Conservation (phyloP, 2,797 vertebrate genomes). For the Agapornis canus region DNA sequence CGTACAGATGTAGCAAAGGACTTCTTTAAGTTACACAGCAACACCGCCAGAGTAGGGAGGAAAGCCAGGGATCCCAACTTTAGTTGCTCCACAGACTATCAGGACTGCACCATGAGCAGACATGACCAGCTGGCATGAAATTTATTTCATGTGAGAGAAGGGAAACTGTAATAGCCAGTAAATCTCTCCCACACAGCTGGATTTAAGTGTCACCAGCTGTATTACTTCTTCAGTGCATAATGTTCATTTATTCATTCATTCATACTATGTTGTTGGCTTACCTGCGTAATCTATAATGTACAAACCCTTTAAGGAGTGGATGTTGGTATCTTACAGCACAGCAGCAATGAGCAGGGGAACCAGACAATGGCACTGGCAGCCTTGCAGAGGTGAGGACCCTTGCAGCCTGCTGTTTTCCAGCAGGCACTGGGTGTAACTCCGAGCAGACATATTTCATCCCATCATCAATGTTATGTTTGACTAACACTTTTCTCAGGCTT, state of each 20-base stretch:
- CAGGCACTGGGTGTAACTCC: not conserved
- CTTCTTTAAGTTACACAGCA: not conserved
- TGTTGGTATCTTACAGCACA: not conserved
- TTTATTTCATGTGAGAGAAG: not conserved
- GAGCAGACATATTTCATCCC: not conserved
- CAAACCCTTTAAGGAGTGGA: not conserved
- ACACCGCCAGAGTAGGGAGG: not conserved
- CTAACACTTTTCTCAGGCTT: not conserved
- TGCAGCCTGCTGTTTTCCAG: not conserved
- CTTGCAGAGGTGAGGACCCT: not conserved
- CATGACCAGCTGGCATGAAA: not conserved
- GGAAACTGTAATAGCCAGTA: not conserved
- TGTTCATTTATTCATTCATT: not conserved
- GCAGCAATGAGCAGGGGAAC: not conserved
- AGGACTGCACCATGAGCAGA: not conserved
- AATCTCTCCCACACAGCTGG: not conserved
- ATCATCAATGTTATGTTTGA: accelerated
- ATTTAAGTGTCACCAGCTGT: not conserved
- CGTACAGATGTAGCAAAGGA: not conserved
- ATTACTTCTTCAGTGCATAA: not conserved
- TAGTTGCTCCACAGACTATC: accelerated
- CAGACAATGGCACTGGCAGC: not conserved
- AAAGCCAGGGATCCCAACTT: not conserved
- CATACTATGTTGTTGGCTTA: not conserved
- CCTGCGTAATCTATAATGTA: not conserved